These are phyloP conservation scores for Macropodus opercularis DNA, from an alignment of 2,797 vertebrate species.

Conservation along the genomic window DNA sequence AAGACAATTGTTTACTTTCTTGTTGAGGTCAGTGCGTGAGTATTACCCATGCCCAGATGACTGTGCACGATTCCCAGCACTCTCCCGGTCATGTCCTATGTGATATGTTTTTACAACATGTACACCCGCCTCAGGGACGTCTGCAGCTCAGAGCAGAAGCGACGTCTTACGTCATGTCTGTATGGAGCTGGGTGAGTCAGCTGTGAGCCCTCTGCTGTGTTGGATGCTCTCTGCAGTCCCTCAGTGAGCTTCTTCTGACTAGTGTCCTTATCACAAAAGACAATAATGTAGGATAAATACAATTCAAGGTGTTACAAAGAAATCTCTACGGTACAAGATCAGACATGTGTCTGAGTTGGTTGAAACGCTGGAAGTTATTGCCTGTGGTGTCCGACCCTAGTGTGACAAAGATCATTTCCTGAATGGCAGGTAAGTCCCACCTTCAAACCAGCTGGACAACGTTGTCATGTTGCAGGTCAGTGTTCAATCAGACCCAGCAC, in stretches of 20 bases:
- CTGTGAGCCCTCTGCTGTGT: conserved; percentile 56
- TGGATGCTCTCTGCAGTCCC: conserved; percentile 32
- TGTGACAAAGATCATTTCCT: no score
- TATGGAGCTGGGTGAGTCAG: conserved; percentile 55
- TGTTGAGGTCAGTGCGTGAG: conserved; percentile 2
- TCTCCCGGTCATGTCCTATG: conserved; percentile 2
- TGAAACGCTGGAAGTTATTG: no score
- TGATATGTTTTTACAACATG: conserved; percentile 23
- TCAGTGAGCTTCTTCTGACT: conserved; percentile 24
- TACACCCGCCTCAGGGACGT: conserved; percentile 20
- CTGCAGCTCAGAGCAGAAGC: conserved; percentile 41
- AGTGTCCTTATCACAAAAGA: neutral
- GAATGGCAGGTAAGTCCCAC: no score
- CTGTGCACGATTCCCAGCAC: conserved; percentile 29
- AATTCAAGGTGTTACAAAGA: neutral
- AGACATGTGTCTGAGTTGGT: neutral
- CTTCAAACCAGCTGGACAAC: neutral
- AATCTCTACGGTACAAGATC: neutral
- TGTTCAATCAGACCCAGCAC: neutral
- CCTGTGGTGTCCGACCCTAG: no score
- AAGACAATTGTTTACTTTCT: conserved; percentile 12
- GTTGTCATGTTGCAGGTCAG: no score
- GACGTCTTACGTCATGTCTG: conserved; percentile 45
- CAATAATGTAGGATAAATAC: neutral
- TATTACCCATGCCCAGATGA: conserved; percentile 4